Base-by-base conservation (phyloP, 2,888 invertebrate genomes). In the Drosophila putrida region DNA sequence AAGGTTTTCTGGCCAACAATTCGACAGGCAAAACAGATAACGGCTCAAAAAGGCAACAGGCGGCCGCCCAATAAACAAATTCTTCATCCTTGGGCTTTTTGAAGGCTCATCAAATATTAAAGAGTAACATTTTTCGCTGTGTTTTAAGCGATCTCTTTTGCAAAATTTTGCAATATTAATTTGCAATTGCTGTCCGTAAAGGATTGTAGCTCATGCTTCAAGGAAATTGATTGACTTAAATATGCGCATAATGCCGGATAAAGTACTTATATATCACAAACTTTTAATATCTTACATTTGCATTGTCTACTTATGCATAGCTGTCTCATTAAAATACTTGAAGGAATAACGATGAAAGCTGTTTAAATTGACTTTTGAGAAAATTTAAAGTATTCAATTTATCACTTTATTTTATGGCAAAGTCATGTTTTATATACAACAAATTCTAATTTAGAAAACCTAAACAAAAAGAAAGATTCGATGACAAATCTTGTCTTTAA, bases 221-320 rank as follows among this genome's bases (percentile, higher is more conserved):
- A 62, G 35, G 38, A 66, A 69, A 54, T 58, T 58, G 60, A 69
- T 62, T 57, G 70, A 46, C 61, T 74, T 58, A 68, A 80, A 71
- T 82, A 73, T 81, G 85, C 85, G 76, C 82, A 79, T 72, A 71
- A 64, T 72, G 61, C 57, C 64, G 71, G 59, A 58, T 47, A 38
- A 25, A 35, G 20, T 53, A 33, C 33, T 43, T 54, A 50, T 33
- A 11, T 15, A 36, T 36, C 10, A 36, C 27, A 31, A 53, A 35
- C 54, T 53, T 20, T 62, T 39, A n/a, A 80, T 15, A 33, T 36
- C 47, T 51, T 25, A 38, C 38, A 69, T 43, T 53, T 69, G 33
- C 44, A 60, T 60, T 69, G 33, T 38, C 54, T 60, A n/a, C 6
- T 44, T 50, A 38, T 57, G 38, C 36, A 15, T 6, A 33, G 8